These are phyloP conservation scores for Hypotaenidia philippensis DNA, from an alignment of 2,797 vertebrate genomes.

Conservation along the genomic window DNA sequence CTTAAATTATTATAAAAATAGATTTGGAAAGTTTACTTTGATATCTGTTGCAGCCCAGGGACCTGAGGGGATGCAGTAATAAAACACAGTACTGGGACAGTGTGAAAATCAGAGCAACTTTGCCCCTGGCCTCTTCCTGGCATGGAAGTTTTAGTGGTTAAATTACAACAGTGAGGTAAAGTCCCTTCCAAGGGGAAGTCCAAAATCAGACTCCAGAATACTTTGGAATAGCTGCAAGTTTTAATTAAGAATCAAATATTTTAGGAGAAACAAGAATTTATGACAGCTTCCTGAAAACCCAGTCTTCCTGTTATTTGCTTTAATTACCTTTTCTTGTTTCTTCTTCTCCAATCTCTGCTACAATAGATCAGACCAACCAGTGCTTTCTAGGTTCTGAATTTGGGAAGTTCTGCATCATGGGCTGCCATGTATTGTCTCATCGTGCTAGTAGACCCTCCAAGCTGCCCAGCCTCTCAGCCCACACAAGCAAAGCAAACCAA, in stretches of 20 bases:
- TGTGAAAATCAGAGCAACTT: constrained; percentile 7
- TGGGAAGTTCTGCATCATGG: neutral
- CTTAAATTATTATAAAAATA: constrained; percentile 49
- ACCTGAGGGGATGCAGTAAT: neutral
- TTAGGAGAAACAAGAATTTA: neutral
- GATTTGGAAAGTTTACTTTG: constrained; percentile 28
- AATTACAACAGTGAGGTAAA: neutral
- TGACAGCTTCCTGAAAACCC: neutral
- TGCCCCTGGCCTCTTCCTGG: neutral
- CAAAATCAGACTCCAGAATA: neutral
- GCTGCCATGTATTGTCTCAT: neutral
- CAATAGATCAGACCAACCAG: neutral
- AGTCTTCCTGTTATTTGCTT: neutral
- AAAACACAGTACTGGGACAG: neutral
- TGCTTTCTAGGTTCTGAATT: neutral
- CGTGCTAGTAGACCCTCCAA: neutral
- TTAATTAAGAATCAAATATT: constrained; percentile 13
- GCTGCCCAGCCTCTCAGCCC: too few relatives aligned
- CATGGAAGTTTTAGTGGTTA: neutral
- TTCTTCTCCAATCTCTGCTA: neutral
- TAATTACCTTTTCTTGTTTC: neutral
- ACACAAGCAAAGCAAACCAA: too few relatives aligned
- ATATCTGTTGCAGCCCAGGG: neutral
- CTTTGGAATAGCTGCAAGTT: neutral
- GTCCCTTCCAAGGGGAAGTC: neutral